Percentiles rank a stretch among this genome's conserved stretches.
Evolutionary conservation across 2,888 invertebrate species (phyloP).

Genomic region (Parapristionchus giblindavisi): DNA sequence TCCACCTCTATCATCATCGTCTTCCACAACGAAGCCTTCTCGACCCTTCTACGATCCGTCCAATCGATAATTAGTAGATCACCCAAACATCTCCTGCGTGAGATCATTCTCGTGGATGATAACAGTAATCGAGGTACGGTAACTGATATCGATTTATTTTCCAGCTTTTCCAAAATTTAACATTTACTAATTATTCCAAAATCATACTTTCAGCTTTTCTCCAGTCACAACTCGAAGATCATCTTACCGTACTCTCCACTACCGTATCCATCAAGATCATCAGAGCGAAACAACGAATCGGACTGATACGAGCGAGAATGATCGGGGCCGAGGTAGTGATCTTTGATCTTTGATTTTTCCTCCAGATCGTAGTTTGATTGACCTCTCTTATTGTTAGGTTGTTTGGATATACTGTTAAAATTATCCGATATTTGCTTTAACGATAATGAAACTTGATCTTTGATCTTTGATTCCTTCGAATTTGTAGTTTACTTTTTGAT

Average conservation of each 20-base stretch:
- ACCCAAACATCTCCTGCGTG: slow-evolving; percentile 84
- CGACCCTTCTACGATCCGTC: slow-evolving; percentile 91
- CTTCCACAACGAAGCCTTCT: slow-evolving; percentile 99
- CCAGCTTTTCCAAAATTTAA: neutral
- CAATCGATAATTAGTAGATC: slow-evolving; percentile 94
- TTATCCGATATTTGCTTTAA: too few relatives aligned
- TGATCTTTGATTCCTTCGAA: neutral
- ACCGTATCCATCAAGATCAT: slow-evolving; percentile 79
- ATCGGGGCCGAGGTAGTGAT: slow-evolving; percentile 80
- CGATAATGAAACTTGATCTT: too few relatives aligned
- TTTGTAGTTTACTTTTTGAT: too few relatives aligned
- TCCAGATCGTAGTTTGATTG: too few relatives aligned
- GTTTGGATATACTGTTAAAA: too few relatives aligned
- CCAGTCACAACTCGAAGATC: slow-evolving; percentile 86
- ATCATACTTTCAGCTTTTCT: slow-evolving; percentile 80
- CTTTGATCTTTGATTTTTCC: neutral
- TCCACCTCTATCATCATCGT: slow-evolving; percentile 91
- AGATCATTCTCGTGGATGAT: slow-evolving; percentile 97
- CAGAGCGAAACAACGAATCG: slow-evolving; percentile 90
- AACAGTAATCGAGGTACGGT: slow-evolving; percentile 80
- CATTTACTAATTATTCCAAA: neutral
- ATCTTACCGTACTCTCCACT: slow-evolving; percentile 82
- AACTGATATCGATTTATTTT: neutral
- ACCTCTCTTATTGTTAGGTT: too few relatives aligned
- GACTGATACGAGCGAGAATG: slow-evolving; percentile 91